Conservation (phyloP, 2,113 vertebrate species). For the Tragulus kanchil region DNA sequence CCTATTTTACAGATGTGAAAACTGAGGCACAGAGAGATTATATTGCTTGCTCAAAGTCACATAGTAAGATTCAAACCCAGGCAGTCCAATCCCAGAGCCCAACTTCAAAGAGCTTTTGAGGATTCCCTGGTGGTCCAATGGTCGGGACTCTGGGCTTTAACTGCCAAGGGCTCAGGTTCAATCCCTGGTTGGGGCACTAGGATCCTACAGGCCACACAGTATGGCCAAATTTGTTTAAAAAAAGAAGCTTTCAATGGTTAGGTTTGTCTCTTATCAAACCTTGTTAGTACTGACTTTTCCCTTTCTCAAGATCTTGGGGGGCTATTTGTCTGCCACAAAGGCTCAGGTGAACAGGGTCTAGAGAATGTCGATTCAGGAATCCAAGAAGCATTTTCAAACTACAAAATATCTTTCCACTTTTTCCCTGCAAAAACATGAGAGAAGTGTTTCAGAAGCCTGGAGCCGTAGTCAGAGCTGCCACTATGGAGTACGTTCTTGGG, state of each 20-base stretch:
- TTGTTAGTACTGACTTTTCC: neutral
- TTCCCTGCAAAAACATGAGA: neutral
- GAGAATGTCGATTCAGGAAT: slow-evolving; percentile 24
- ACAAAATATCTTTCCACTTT: neutral
- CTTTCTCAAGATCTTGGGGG: neutral
- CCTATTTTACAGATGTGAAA: neutral
- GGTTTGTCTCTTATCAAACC: neutral
- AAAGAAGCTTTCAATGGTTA: neutral
- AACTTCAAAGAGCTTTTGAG: neutral
- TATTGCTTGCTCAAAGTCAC: neutral
- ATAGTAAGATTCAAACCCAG: neutral
- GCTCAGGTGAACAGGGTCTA: neutral
- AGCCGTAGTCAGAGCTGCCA: neutral
- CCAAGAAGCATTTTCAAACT: slow-evolving; percentile 9
- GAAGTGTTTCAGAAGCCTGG: neutral
- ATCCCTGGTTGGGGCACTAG: neutral
- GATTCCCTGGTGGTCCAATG: neutral
- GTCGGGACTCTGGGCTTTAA: neutral
- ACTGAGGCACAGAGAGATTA: neutral
- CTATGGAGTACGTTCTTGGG: neutral
- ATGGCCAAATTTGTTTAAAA: neutral
- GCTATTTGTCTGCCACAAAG: slow-evolving; percentile 2
- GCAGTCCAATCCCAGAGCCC: neutral
- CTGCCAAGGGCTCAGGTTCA: neutral
- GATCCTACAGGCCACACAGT: neutral